Evolutionary conservation across 1,140 invertebrate species (phyloP), one percentile per base, ranked within the genome.

Genomic region (Drosophila bocki): DNA sequence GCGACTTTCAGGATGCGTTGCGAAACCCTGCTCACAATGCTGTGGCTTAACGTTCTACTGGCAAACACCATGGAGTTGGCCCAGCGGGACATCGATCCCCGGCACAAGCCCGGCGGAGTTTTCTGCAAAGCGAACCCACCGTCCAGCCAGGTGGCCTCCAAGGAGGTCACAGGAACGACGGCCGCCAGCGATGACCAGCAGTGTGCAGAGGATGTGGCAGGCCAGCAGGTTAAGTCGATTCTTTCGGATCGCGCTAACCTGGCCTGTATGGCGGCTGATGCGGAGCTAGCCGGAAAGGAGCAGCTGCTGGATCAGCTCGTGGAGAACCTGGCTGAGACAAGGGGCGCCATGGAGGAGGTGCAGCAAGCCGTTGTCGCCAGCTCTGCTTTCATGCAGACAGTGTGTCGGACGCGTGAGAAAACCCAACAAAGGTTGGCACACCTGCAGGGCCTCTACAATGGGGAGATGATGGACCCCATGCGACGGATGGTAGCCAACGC

Each of bases 261-360:
- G 8, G 72, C 80, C 3, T 60, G 68, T 33, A 59, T 56, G 35
- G 54, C 62, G 2, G 72, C 77, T 3, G 56, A 81, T 45, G 64
- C 64, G 3, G 61, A 12, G 0, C 32, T 80, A 7, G 44, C 42
- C 3, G 64, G 63, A 0, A 84, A 78, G 15, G 74, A 75, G 17
- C 50, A 74, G 22, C 17, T 84, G 11, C 26, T 84, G 6, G 60
- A 72, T 0, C 63, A 67, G 33, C 15, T 80, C n/a, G 8, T 41
- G 8, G 35, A 22, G 7, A 74, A 15, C 26, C 47, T 62, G 7
- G 9, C 11, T 13, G 67, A 74, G 7, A 59, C 56, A 6, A 54
- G 50, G 15, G 39, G 45, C 2, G 50, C 53, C 8, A 26, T 80
- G 3, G 45, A 78, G 29, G 72, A 80, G 15, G 19, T 78, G 0